Conservation (phyloP, 2,888 invertebrate species). For the Heliconius cydno region DNA sequence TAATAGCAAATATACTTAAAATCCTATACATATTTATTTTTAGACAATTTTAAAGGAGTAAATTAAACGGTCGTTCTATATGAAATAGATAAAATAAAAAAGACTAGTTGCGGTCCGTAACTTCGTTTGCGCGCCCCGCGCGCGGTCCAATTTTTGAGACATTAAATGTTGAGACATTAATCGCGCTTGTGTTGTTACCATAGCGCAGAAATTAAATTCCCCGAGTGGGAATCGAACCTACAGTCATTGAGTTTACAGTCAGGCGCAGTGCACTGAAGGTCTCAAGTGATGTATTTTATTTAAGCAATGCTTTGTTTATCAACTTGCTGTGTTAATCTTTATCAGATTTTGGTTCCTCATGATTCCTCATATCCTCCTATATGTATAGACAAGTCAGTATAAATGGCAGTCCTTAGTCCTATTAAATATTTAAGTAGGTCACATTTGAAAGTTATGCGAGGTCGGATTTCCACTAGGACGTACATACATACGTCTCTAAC, state of each 20-base stretch:
- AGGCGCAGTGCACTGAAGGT: background rate
- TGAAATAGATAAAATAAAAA: no score
- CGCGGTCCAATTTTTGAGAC: no score
- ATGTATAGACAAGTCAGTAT: background rate
- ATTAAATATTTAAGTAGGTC: slow-evolving; percentile 6
- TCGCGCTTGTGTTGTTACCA: no score
- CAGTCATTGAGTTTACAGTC: background rate
- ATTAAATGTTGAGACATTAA: no score
- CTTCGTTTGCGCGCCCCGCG: no score
- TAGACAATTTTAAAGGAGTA: background rate
- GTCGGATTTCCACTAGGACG: slow-evolving; percentile 1
- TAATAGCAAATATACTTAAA: background rate
- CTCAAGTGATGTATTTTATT: background rate
- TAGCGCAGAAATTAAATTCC: no score
- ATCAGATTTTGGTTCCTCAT: background rate
- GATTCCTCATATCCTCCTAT: background rate
- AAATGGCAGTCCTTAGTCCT: slow-evolving; percentile 4
- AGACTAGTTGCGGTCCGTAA: no score
- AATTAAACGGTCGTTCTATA: background rate
- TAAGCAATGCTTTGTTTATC: no score
- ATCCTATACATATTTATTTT: background rate
- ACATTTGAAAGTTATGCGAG: slow-evolving; percentile 8
- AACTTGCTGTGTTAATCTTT: background rate
- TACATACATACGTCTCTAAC: background rate
- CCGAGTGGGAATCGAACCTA: background rate